A percentile compares a stretch with the other conserved stretches of the same genome.
Evolutionary conservation across 2,888 invertebrate genomes (phyloP).

Genomic region (Rotaria magnacalcarata): DNA sequence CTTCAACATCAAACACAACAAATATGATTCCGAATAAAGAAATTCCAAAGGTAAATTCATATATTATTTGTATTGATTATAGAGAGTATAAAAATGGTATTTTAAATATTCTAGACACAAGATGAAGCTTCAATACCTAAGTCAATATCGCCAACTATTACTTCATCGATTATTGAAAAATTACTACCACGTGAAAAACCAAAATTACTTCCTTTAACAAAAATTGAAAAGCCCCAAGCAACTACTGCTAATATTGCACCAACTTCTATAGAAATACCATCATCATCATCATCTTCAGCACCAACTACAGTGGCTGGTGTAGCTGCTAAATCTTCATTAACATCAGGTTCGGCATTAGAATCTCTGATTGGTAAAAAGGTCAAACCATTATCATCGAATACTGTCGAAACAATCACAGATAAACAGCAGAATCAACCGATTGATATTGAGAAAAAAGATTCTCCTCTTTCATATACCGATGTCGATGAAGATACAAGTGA

Average conservation of each 20-base stretch:
- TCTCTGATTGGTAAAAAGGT: not conserved
- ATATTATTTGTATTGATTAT: not conserved
- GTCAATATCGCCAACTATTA: not conserved
- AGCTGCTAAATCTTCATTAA: not conserved
- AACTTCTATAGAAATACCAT: not conserved
- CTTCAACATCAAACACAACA: not conserved
- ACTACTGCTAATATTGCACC: not conserved
- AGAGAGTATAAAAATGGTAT: not conserved
- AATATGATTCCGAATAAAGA: not conserved
- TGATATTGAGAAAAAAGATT: not conserved
- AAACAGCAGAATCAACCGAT: not conserved
- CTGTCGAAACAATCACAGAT: not conserved
- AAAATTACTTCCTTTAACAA: not conserved
- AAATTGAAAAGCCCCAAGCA: not conserved
- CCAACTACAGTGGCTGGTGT: not conserved
- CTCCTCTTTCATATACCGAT: not conserved
- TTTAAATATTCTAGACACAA: not conserved
- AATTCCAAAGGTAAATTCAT: not conserved
- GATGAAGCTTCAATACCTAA: not conserved
- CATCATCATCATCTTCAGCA: not conserved
- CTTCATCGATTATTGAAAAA: not conserved
- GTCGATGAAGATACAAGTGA: slow-evolving; percentile 20
- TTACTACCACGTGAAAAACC: slow-evolving; percentile 1
- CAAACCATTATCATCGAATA: not conserved
- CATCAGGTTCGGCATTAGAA: not conserved